These are phyloP conservation scores for Pygoscelis antarcticus DNA, from an alignment of 2,113 vertebrate genomes.

Conservation along the genomic window DNA sequence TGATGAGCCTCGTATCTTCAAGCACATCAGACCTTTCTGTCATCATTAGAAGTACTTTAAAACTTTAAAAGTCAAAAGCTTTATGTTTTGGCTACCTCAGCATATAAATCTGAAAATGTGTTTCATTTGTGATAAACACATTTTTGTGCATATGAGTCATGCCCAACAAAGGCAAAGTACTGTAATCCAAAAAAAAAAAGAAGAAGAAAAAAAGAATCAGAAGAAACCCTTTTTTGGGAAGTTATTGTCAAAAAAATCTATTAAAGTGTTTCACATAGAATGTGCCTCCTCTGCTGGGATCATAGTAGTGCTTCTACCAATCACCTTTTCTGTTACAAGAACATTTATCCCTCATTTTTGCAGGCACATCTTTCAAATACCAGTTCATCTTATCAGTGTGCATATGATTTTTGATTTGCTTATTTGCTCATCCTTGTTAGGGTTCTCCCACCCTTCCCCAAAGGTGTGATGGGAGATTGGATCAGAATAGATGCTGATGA, in stretches of 20 bases:
- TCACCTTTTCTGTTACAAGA: background rate
- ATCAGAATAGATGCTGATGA: background rate
- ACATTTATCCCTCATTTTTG: background rate
- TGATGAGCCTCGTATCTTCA: background rate
- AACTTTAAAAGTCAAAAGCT: constrained; percentile 6
- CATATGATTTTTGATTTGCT: background rate
- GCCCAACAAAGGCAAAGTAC: background rate
- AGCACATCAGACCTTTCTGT: background rate
- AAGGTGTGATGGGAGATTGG: background rate
- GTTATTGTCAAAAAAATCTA: background rate
- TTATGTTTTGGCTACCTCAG: constrained; percentile 7
- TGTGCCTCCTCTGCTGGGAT: background rate
- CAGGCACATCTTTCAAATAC: background rate
- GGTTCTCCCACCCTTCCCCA: background rate
- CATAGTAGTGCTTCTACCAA: background rate
- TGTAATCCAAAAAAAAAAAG: background rate
- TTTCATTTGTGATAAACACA: background rate
- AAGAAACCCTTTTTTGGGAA: background rate
- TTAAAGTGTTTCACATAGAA: background rate
- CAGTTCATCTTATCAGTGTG: background rate
- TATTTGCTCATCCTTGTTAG: background rate
- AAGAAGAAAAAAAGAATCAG: background rate
- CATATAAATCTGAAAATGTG: constrained; percentile 10
- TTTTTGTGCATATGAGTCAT: background rate
- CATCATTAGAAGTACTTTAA: background rate